Evolutionary conservation across 1,140 invertebrate genomes (phyloP).

Genomic region (Acromyrmex echinatior): DNA sequence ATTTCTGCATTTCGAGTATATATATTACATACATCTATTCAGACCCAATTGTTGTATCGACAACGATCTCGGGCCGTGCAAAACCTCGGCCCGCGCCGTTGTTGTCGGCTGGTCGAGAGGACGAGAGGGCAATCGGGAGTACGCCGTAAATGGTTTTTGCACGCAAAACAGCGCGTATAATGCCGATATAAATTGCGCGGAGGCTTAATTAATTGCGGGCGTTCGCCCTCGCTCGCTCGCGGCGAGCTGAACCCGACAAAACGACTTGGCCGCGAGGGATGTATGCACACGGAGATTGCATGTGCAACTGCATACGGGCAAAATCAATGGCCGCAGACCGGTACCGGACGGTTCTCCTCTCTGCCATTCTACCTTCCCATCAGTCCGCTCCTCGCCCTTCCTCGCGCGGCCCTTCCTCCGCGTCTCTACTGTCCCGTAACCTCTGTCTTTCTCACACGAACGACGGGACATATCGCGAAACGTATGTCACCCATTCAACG

Average conservation of each 20-base stretch:
- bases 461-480: conserved; percentile 70
- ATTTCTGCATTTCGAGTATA: neutral
- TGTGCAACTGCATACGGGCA: conserved; percentile 60
- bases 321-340: conserved; percentile 71
- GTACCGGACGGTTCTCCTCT: conserved; percentile 63
- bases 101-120: conserved; percentile 16
- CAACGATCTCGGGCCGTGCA: conserved; percentile 9
- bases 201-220: conserved; percentile 59
- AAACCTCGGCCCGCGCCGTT: conserved; percentile 32
- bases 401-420: neutral
- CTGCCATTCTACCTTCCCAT: conserved; percentile 37
- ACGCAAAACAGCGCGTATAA: conserved; percentile 58
- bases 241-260: conserved; percentile 31
- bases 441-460: conserved; percentile 56
- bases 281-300: conserved; percentile 26
- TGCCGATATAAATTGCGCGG: conserved; percentile 51
- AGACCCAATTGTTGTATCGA: conserved; percentile 29
- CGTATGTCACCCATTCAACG: conserved; percentile 73
- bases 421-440: conserved; percentile 6
- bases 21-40: neutral
- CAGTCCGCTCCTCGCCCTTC: neutral
- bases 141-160: conserved; percentile 56
- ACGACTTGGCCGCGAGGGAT: conserved; percentile 42
- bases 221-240: neutral
- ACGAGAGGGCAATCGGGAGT: neutral